phyloP scores from a whole-genome alignment of 2,113 vertebrate genomes.

The Raja brachyura region DNA sequence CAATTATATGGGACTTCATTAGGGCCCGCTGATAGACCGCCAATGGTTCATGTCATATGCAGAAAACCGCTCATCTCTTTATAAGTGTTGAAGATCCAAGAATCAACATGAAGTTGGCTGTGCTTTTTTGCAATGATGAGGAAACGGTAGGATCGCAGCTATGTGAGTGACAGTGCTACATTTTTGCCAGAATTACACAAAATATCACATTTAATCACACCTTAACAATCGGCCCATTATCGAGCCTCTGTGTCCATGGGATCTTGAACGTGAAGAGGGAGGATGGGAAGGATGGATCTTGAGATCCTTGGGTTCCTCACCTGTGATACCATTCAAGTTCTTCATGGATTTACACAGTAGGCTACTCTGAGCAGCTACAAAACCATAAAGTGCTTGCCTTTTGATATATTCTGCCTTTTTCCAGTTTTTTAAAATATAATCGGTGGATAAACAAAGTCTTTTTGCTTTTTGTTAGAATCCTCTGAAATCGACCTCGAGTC shows the following conservation, averaged over 20 bases:
- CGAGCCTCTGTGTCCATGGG: constrained; percentile 7
- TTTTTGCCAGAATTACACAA: constrained; percentile 26
- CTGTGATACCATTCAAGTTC: background rate
- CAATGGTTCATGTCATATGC: background rate
- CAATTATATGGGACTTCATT: background rate
- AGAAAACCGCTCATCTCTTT: background rate
- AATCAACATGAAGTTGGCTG: background rate
- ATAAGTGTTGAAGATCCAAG: background rate
- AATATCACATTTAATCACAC: constrained; percentile 29
- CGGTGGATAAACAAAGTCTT: background rate
- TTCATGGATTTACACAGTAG: background rate
- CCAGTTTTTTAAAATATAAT: background rate
- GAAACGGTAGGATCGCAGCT: constrained; percentile 5
- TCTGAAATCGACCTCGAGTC: background rate
- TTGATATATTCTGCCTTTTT: background rate
- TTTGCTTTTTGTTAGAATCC: background rate
- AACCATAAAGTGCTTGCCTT: constrained; percentile 27
- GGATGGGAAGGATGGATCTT: background rate
- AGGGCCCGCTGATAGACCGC: background rate
- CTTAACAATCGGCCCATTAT: background rate
- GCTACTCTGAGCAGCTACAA: background rate
- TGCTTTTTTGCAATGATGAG: constrained; percentile 15
- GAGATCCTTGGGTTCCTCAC: background rate
- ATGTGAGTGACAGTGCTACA: constrained; percentile 35
- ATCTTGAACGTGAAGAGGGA: constrained; percentile 11